These are phyloP conservation scores for Mustela nigripes DNA, from an alignment of 2,113 vertebrate species.

Conservation along the genomic window DNA sequence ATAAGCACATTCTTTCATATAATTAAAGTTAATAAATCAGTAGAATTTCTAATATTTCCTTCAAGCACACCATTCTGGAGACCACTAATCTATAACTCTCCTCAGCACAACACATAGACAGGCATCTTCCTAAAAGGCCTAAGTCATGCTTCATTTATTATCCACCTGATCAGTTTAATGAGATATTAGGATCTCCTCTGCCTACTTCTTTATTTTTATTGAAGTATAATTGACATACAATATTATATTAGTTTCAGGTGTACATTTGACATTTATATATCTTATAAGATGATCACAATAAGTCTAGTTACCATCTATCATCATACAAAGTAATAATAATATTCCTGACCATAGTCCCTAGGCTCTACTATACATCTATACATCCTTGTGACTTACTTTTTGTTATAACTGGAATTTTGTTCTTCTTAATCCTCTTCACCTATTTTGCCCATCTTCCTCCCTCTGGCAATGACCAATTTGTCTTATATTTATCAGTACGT, in stretches of 20 bases:
- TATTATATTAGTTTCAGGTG: not conserved
- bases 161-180: not conserved
- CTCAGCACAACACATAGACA: not conserved
- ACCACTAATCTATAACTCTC: not conserved
- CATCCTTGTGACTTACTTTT: not conserved
- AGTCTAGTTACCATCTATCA: not conserved
- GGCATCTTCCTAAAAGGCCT: not conserved
- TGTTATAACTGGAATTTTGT: not conserved
- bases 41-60: conserved; percentile 38
- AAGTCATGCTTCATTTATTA: not conserved
- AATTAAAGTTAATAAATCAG: not conserved
- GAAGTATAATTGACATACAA: not conserved
- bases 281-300: not conserved
- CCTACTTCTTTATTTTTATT: not conserved
- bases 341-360: not conserved
- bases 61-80: not conserved
- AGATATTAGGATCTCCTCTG: not conserved
- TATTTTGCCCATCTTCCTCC: not conserved
- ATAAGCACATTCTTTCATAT: not conserved
- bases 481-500: not conserved
- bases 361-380: not conserved
- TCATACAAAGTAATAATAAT: not conserved
- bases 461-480: not conserved
- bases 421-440: not conserved
- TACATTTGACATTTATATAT: not conserved